phyloP scores from a whole-genome alignment of 2,113 vertebrate species.

The Rhea pennata region DNA sequence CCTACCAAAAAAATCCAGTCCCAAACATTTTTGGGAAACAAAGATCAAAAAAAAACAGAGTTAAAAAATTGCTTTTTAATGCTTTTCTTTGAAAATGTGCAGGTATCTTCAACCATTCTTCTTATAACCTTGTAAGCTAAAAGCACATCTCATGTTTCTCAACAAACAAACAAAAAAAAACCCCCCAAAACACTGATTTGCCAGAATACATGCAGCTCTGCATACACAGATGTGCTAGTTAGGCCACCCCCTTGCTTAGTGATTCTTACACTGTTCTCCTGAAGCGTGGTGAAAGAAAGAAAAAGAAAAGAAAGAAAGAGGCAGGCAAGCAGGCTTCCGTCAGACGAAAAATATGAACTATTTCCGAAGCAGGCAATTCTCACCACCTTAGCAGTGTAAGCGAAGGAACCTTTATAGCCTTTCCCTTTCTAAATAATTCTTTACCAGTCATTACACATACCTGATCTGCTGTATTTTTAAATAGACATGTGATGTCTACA shows the following conservation, averaged over 20 bases:
- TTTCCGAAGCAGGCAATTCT: not conserved
- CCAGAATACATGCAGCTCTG: not conserved
- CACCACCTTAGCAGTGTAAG: not conserved
- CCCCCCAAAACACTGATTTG: not conserved
- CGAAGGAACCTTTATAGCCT: not conserved
- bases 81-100: not conserved
- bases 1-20: not conserved
- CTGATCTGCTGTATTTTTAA: not conserved
- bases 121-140: not conserved
- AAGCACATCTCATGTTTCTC: not conserved
- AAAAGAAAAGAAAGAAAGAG: no score
- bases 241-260: not conserved
- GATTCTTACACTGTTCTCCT: not conserved
- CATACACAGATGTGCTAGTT: not conserved
- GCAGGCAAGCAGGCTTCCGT: not conserved
- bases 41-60: not conserved
- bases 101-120: not conserved
- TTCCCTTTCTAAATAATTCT: not conserved
- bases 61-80: not conserved
- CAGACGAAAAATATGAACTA: not conserved
- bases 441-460: not conserved
- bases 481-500: not conserved
- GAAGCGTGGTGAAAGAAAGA: not conserved
- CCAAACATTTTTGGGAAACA: not conserved
- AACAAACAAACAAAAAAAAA: not conserved